Evolutionary conservation across 1,140 invertebrate species (phyloP).

Genomic region (Ips nitidus): DNA sequence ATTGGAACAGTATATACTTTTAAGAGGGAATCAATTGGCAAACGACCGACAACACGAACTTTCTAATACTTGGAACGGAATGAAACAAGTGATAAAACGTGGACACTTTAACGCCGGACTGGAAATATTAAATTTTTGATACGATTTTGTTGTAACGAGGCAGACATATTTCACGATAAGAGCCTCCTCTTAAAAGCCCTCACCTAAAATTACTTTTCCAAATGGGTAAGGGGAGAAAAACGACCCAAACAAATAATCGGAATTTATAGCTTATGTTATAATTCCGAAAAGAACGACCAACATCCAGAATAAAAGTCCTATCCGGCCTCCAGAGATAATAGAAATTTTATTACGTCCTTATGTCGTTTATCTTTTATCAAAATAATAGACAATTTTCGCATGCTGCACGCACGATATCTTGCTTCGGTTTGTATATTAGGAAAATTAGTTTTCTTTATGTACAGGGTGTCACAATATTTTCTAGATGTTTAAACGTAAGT

Average conservation of each 20-base stretch:
- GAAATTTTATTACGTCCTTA: slow-evolving; percentile 36
- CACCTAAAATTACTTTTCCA: slow-evolving; percentile 35
- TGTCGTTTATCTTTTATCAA: slow-evolving; percentile 37
- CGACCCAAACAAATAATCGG: slow-evolving; percentile 32
- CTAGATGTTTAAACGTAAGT: no score
- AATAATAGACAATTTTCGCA: slow-evolving; percentile 29
- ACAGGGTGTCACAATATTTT: no score
- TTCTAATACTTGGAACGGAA: no score
- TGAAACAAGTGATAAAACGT: no score
- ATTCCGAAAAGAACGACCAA: slow-evolving; percentile 32
- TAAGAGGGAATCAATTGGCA: no score
- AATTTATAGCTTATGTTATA: slow-evolving; percentile 38
- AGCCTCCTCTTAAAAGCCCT: slow-evolving; percentile 20
- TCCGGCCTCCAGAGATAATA: slow-evolving; percentile 31
- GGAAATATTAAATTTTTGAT: slow-evolving; percentile 20
- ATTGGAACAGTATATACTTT: no score
- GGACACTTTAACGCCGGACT: no score
- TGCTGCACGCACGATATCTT: not conserved
- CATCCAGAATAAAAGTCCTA: slow-evolving; percentile 28
- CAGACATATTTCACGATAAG: slow-evolving; percentile 26
- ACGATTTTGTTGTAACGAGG: slow-evolving; percentile 16
- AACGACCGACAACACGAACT: no score
- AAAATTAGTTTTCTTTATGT: not conserved
- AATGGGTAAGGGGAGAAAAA: slow-evolving; percentile 31
- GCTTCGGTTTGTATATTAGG: not conserved